phyloP scores from a whole-genome alignment of 2,888 invertebrate genomes.

The Euproctis similis region DNA sequence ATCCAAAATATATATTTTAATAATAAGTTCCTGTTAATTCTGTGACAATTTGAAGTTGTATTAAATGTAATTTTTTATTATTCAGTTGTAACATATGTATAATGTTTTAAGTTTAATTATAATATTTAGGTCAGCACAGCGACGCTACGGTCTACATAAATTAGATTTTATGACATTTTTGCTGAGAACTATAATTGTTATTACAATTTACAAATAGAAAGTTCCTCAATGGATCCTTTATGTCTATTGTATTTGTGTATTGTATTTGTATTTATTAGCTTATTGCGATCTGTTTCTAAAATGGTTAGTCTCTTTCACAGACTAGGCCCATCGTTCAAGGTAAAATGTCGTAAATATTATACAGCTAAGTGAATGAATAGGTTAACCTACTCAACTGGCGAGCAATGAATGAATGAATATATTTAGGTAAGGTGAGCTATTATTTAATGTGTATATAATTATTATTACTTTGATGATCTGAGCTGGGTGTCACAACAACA shows the following conservation, averaged over 20 bases:
- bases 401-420: too few species aligned
- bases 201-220: too few species aligned
- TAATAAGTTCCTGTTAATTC: too few species aligned
- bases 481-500: constrained; percentile 72
- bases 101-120: too few species aligned
- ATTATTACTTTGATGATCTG: constrained; percentile 55
- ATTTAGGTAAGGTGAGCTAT: constrained; percentile 20
- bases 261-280: constrained; percentile 23
- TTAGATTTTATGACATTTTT: too few species aligned
- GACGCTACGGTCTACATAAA: too few species aligned
- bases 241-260: constrained; percentile 39
- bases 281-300: constrained; percentile 75
- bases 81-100: too few species aligned
- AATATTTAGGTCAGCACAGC: too few species aligned
- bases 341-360: constrained; percentile 12
- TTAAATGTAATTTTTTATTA: too few species aligned
- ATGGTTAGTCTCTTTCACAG: constrained; percentile 53
- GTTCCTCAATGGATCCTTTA: constrained; percentile 27
- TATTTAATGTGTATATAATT: constrained; percentile 5
- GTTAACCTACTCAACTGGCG: constrained; percentile 11
- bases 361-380: constrained; percentile 16
- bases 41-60: too few species aligned
- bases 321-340: constrained; percentile 31
- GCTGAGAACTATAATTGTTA: too few species aligned
- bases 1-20: too few species aligned